A percentile compares a stretch with the other conserved stretches of the same genome.
Conservation (phyloP, 2,797 vertebrate species). For the Smutsia temminckii region DNA sequence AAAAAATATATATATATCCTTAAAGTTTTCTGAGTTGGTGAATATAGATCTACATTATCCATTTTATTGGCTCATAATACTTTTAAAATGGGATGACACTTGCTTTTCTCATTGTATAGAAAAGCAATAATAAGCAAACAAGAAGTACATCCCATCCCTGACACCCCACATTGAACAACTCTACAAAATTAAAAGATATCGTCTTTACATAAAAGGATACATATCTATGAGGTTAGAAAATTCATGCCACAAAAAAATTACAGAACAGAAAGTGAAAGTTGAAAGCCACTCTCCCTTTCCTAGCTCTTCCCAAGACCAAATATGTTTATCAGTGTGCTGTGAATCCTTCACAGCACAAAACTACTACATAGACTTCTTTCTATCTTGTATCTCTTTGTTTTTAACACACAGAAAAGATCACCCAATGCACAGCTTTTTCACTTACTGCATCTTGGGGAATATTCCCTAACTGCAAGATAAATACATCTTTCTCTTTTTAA, state of each 20-base stretch:
- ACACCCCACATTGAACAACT: not conserved
- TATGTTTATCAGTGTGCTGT: not conserved
- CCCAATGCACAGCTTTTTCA: not conserved
- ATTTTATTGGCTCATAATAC: conserved; percentile 29
- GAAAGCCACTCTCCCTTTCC: not conserved
- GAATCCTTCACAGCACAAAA: conserved; percentile 1
- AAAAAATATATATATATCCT: not conserved
- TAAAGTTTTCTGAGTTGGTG: not conserved
- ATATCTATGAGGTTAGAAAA: conserved; percentile 29
- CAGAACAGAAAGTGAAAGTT: not conserved
- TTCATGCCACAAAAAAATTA: not conserved
- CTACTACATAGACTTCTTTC: not conserved
- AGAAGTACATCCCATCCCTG: not conserved
- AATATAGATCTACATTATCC: not conserved
- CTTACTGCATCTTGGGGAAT: not conserved
- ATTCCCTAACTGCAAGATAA: not conserved
- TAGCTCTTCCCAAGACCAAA: not conserved
- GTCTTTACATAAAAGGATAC: not conserved
- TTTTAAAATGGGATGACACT: conserved; percentile 11
- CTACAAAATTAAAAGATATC: not conserved
- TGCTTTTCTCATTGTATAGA: not conserved
- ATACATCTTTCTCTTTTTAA: conserved; percentile 33
- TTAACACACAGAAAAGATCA: not conserved
- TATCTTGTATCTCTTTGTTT: not conserved
- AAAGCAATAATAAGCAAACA: conserved; percentile 36